These are phyloP conservation scores for Aphelocoma coerulescens DNA, from an alignment of 2,113 vertebrate genomes.

Conservation along the genomic window DNA sequence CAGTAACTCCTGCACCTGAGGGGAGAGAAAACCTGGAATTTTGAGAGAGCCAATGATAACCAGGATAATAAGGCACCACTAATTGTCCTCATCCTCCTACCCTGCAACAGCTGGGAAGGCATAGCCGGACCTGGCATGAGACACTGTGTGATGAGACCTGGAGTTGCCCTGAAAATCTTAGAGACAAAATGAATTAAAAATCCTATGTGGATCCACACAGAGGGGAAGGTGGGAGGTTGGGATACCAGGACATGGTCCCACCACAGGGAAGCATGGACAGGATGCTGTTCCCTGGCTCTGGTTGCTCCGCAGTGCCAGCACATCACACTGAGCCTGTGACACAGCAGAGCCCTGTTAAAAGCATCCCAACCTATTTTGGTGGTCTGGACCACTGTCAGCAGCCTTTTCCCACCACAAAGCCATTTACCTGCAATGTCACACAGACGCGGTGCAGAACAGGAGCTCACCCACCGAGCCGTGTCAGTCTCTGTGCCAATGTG, in stretches of 20 bases:
- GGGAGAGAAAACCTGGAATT: not conserved
- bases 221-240: not conserved
- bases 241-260: not conserved
- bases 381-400: not conserved
- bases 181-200: not conserved
- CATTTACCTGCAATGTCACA: not conserved
- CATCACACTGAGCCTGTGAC: not conserved
- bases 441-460: fast-evolving
- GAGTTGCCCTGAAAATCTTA: not conserved
- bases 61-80: not conserved
- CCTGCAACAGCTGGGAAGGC: not conserved
- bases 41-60: not conserved
- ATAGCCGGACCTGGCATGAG: fast-evolving
- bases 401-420: not conserved
- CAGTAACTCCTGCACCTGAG: not conserved
- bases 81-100: not conserved
- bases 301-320: not conserved
- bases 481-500: not conserved
- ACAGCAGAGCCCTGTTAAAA: not conserved
- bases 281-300: not conserved
- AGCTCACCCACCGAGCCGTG: fast-evolving
- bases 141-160: not conserved
- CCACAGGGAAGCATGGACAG: not conserved
- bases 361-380: not conserved
- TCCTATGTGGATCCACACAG: fast-evolving